phyloP scores from a whole-genome alignment of 2,797 vertebrate species.

The Thaleichthys pacificus region DNA sequence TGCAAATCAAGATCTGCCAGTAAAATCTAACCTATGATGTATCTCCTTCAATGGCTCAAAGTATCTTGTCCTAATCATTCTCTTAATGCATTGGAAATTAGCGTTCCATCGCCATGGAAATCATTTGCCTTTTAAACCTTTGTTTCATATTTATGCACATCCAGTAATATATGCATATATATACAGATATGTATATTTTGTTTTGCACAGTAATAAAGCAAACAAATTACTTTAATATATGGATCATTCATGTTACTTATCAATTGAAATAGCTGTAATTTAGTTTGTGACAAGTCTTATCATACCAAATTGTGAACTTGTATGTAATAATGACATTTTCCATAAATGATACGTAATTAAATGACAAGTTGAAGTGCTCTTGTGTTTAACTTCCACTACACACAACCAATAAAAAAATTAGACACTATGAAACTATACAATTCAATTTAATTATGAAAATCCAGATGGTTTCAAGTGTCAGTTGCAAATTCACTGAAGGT shows the following conservation, averaged over 20 bases:
- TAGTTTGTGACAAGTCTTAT: conserved; percentile 57
- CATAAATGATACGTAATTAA: conserved; percentile 66
- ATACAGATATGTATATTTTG: conserved; percentile 66
- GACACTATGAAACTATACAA: background rate
- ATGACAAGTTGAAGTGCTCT: conserved; percentile 12
- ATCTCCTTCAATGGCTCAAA: too few species aligned
- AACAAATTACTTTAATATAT: conserved; percentile 75
- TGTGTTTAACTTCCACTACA: conserved; percentile 21
- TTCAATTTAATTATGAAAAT: background rate
- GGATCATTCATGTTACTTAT: conserved; percentile 68
- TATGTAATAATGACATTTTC: conserved; percentile 58
- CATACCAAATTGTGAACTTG: conserved; percentile 65
- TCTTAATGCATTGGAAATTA: conserved; percentile 24
- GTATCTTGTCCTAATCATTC: background rate
- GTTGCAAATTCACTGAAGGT: background rate
- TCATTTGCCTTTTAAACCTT: conserved; percentile 59
- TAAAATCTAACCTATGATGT: too few species aligned
- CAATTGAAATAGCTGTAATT: conserved; percentile 69
- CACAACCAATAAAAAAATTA: background rate
- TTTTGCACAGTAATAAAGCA: conserved; percentile 75
- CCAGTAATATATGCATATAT: conserved; percentile 51
- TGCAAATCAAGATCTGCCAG: too few species aligned
- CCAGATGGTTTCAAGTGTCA: too few species aligned
- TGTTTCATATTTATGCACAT: conserved; percentile 62
- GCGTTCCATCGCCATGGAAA: conserved; percentile 47